These are phyloP conservation scores for Beris chalybata DNA, from an alignment of 2,888 invertebrate genomes.

Conservation along the genomic window DNA sequence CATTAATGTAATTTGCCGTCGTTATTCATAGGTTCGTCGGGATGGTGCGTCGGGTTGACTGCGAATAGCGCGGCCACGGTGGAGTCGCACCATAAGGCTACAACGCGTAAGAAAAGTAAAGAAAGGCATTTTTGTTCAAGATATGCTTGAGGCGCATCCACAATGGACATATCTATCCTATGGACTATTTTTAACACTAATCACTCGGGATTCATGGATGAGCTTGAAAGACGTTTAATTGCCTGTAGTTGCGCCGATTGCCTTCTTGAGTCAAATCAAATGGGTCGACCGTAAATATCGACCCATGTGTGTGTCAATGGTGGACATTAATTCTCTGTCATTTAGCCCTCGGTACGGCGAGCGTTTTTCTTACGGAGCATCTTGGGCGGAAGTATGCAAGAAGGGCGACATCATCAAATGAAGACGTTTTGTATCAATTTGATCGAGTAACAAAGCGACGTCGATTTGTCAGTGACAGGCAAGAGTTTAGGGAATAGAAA, in stretches of 20 bases:
- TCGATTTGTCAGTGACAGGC: constrained; percentile 28
- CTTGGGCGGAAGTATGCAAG: constrained; percentile 20
- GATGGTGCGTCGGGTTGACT: too few relatives aligned
- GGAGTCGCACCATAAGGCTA: too few relatives aligned
- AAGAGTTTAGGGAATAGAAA: not conserved
- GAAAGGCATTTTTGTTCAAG: too few relatives aligned
- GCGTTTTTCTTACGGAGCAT: not conserved
- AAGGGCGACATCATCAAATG: constrained; percentile 38
- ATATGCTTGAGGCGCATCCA: not conserved
- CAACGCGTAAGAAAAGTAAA: too few relatives aligned
- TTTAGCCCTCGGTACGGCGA: constrained; percentile 5
- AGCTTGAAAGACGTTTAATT: constrained; percentile 25
- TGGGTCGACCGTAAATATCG: constrained; percentile 16
- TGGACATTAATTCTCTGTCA: constrained; percentile 28
- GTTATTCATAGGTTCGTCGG: constrained; percentile 34
- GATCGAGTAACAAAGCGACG: constrained; percentile 40
- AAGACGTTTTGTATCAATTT: constrained; percentile 44
- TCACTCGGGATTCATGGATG: constrained; percentile 5
- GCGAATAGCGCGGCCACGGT: too few relatives aligned
- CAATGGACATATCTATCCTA: not conserved
- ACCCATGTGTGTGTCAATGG: constrained; percentile 30
- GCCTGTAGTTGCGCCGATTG: not conserved
- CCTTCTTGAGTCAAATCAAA: constrained; percentile 3
- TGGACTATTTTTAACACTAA: constrained; percentile 19
- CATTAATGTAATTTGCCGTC: constrained; percentile 39